Evolutionary conservation across 2,888 invertebrate genomes (phyloP).

Genomic region (Phania funesta): DNA sequence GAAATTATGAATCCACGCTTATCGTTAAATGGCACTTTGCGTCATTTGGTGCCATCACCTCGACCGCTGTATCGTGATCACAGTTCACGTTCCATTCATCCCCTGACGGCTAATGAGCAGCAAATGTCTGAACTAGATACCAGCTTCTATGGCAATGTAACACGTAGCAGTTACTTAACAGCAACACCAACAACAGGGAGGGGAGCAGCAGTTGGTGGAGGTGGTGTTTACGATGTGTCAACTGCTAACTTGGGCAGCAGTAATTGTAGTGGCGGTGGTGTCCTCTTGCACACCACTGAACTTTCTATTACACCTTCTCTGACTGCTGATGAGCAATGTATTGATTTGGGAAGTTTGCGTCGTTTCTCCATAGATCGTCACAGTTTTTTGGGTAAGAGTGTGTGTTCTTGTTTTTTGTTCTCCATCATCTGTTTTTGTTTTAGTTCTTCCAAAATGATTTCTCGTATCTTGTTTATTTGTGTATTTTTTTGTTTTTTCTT

Average conservation of each 20-base stretch:
- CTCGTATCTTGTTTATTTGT: too few relatives aligned
- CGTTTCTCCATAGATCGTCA: conserved; percentile 80
- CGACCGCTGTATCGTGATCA: conserved; percentile 77
- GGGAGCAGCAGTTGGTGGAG: conserved; percentile 5
- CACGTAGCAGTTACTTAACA: conserved; percentile 70
- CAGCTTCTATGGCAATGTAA: conserved; percentile 72
- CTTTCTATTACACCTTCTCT: conserved; percentile 78
- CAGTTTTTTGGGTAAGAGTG: conserved; percentile 79
- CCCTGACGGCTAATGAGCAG: conserved; percentile 76
- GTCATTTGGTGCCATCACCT: conserved; percentile 78
- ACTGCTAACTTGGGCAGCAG: conserved; percentile 70
- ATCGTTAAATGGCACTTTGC: conserved; percentile 78
- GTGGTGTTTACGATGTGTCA: conserved; percentile 38
- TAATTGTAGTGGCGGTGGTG: conserved; percentile 66
- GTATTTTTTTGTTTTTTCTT: neutral
- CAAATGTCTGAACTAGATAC: conserved; percentile 78
- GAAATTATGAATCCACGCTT: conserved; percentile 79
- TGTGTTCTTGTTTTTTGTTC: too few relatives aligned
- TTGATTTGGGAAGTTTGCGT: conserved; percentile 79
- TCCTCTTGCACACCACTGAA: conserved; percentile 77
- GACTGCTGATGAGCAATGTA: conserved; percentile 77
- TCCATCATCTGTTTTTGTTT: conserved; percentile 69
- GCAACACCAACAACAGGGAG: conserved; percentile 8
- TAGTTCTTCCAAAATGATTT: neutral
- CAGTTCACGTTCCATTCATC: conserved; percentile 79